These are phyloP conservation scores for Echinarachnius parma DNA, from an alignment of 53 echinoderm and acorn worm genomes.

Conservation along the genomic window DNA sequence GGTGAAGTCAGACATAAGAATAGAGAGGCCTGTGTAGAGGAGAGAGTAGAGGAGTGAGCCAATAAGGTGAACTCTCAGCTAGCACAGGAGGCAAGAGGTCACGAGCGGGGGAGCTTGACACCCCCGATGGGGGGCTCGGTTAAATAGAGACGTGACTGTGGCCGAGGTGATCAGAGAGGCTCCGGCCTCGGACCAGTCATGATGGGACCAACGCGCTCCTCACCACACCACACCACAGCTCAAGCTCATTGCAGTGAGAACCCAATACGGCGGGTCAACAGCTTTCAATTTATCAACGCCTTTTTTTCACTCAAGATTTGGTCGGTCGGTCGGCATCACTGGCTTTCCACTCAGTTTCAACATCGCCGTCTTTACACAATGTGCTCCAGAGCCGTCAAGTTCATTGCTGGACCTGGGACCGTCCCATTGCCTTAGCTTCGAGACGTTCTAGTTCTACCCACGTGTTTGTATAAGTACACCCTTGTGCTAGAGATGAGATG, in stretches of 20 bases:
- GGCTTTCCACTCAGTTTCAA: no score
- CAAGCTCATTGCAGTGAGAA: neutral
- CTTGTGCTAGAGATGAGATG: no score
- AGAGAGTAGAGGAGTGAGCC: neutral
- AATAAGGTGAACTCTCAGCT: neutral
- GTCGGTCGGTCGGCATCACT: no score
- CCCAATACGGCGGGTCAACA: no score
- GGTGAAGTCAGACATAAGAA: neutral
- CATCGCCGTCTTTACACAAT: no score
- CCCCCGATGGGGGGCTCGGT: constrained; percentile 44
- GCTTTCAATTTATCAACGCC: no score
- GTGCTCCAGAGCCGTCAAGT: no score
- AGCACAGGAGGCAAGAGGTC: neutral
- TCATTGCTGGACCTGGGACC: no score
- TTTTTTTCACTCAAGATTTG: no score
- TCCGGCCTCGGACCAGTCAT: constrained; percentile 27
- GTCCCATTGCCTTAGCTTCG: no score
- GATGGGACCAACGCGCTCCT: neutral
- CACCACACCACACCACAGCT: neutral
- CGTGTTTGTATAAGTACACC: no score
- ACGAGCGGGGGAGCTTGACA: constrained; percentile 19
- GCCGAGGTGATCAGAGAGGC: constrained; percentile 26
- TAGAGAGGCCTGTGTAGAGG: neutral
- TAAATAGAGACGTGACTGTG: constrained; percentile 39
- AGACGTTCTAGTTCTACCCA: no score